Evolutionary conservation across 2,797 vertebrate genomes (phyloP).

Genomic region (Sylvia borin): DNA sequence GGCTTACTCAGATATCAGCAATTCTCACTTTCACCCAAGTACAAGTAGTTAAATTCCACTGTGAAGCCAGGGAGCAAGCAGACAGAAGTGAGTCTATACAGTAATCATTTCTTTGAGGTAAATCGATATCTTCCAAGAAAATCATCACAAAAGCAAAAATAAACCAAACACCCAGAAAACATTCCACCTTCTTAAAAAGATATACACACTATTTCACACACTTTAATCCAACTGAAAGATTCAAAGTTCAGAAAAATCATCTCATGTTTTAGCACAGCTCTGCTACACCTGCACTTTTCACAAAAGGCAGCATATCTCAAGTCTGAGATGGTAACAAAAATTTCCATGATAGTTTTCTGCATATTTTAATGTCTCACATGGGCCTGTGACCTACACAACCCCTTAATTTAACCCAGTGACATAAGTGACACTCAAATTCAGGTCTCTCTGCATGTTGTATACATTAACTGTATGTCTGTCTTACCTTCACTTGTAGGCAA

Average conservation of each 20-base stretch:
- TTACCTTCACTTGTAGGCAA: background rate
- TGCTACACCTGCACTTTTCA: background rate
- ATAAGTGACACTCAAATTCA: background rate
- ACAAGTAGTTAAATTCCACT: background rate
- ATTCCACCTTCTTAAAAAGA: background rate
- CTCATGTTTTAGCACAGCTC: background rate
- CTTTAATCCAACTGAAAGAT: background rate
- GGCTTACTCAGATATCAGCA: background rate
- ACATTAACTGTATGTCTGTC: background rate
- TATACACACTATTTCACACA: background rate
- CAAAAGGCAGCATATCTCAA: accelerated
- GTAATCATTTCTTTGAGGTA: background rate
- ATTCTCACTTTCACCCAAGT: background rate
- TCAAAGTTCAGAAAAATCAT: background rate
- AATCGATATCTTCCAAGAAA: background rate
- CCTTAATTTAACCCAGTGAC: background rate
- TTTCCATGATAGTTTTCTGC: background rate
- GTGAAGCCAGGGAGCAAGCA: background rate
- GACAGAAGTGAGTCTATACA: background rate
- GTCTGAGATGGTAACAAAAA: background rate
- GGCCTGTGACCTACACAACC: accelerated
- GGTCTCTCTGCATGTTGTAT: accelerated
- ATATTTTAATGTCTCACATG: background rate
- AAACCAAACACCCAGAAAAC: background rate
- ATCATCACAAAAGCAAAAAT: background rate